These are phyloP conservation scores for Temnothorax rugatulus DNA, from an alignment of 2,888 invertebrate genomes.

Conservation along the genomic window DNA sequence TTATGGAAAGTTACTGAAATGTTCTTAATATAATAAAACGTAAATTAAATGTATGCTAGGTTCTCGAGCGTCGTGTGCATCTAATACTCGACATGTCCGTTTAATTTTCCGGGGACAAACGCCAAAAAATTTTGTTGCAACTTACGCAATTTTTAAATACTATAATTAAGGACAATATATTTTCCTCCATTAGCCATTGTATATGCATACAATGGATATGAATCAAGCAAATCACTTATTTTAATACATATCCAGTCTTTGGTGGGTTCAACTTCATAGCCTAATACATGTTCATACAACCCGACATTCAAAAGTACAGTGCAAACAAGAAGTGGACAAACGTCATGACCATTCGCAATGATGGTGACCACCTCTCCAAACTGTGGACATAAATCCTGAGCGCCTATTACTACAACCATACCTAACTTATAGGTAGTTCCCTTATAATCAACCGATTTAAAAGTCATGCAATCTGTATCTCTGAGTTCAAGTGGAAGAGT, in stretches of 20 bases:
- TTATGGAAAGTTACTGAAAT: too few relatives aligned
- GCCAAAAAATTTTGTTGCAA: background rate
- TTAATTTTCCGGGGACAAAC: background rate
- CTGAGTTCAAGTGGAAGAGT: background rate
- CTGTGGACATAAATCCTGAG: background rate
- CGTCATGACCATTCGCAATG: background rate
- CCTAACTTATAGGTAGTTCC: background rate
- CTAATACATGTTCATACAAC: background rate
- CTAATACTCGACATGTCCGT: too few relatives aligned
- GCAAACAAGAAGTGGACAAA: background rate
- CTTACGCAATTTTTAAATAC: background rate
- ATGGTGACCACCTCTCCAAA: background rate
- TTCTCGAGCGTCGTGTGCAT: too few relatives aligned
- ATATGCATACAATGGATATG: background rate
- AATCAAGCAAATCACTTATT: slow-evolving; percentile 1
- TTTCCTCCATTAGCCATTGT: background rate
- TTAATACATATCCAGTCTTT: background rate
- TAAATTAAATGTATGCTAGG: too few relatives aligned
- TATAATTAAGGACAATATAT: background rate
- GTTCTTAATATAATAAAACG: too few relatives aligned
- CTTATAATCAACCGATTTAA: background rate
- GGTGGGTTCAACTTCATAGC: background rate
- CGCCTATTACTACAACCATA: background rate
- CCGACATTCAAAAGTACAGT: background rate
- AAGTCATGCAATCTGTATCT: background rate